Base-by-base conservation (phyloP, 2,113 vertebrate species). In the Anas platyrhynchos region DNA sequence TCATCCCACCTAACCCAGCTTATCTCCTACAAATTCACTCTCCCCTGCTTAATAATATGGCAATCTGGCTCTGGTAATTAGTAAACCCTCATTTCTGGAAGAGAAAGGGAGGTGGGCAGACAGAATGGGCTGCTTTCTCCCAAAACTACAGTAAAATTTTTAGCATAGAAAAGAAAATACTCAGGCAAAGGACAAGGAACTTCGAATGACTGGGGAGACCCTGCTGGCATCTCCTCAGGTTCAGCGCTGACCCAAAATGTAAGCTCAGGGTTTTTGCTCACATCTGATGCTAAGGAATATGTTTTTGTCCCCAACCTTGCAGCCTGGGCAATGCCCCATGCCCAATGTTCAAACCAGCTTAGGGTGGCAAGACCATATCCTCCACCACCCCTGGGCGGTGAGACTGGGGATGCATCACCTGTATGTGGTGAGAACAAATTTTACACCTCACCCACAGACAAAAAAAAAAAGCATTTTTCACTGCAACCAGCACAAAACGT, bases 341-440 rank as follows among this genome's bases (percentile, higher is more conserved):
- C 5, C 16, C 54, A 16, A 23, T 29, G 9, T 36, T 25, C 48
- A 12, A 25, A 21, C 48, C 38, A 16, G 14, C 13, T 54, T 41
- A 16, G 3, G 13, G 36, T 1, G 3, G 7, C 32, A 41, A 66
- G 29, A 75, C n/a, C 11, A 1, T 17, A 11, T 29, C 27, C 14
- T n/a, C 52, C 34, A 2, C 11, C 71, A 16, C 10, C 41, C 21
- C 44, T 4, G 26, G 15, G 26, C 0, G 1, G 29, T 9, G 36
- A 44, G 58, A 55, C 26, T 0, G 1, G 21, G 26, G 8, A 9
- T 27, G 4, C 50, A 52, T 52, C 36, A 11, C 68, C 18, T 12
- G 2, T 20, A 38, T 18, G 25, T 1, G 1, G 20, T 2, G 17
- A 48, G 27, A 38, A 21, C 7, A 8, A 46, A 46, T 46, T 65